These are phyloP conservation scores for Megamerina dolium DNA, from an alignment of 2,888 invertebrate species.

Conservation along the genomic window DNA sequence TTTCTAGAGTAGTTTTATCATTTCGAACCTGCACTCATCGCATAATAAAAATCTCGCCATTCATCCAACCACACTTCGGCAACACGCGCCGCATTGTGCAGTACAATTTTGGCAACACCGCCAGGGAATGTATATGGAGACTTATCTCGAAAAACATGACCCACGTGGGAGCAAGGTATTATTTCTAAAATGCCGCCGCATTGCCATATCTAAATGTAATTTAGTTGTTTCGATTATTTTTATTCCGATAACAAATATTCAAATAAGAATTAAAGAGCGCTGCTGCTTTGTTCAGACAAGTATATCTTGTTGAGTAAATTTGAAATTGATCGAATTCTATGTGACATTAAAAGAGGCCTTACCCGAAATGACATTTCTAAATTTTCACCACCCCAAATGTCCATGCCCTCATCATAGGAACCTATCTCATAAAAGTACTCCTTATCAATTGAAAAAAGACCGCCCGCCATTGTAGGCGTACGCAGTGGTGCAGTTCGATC, in stretches of 20 bases:
- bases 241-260: neutral
- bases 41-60: constrained; percentile 98
- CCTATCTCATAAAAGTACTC: constrained; percentile 98
- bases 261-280: neutral
- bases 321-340: constrained; percentile 54
- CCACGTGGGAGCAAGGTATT: constrained; percentile 92
- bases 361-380: constrained; percentile 53
- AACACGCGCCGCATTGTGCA: constrained; percentile 96
- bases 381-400: constrained; percentile 85
- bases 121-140: constrained; percentile 99
- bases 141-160: constrained; percentile 96
- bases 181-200: constrained; percentile 94
- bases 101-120: constrained; percentile 92
- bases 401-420: constrained; percentile 98
- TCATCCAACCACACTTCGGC: constrained; percentile 99
- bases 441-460: constrained; percentile 88
- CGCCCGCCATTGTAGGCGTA: constrained; percentile 98
- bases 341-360: constrained; percentile 25
- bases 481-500: constrained; percentile 88
- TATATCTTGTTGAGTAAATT: neutral
- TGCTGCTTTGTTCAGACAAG: neutral
- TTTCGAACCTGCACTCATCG: constrained; percentile 92
- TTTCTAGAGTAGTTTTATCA: neutral
- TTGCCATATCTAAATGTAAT: constrained; percentile 76
- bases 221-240: constrained; percentile 9